These are phyloP conservation scores for Enteromius treurensis DNA, from an alignment of 2,797 vertebrate genomes.

Conservation along the genomic window DNA sequence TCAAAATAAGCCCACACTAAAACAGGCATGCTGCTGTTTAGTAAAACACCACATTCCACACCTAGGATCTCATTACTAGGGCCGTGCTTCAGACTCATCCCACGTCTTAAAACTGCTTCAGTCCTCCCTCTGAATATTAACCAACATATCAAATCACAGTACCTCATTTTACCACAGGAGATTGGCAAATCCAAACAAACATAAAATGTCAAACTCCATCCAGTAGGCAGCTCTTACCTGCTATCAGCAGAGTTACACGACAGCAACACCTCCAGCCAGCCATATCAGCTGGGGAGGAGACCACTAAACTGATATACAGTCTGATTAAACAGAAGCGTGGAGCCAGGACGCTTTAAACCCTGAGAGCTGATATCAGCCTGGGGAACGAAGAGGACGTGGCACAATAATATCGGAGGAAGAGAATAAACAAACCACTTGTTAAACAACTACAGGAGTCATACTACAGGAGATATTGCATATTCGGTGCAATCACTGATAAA, in stretches of 20 bases:
- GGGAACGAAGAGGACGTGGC: conserved; percentile 7
- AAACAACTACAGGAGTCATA: conserved; percentile 1
- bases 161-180: not conserved
- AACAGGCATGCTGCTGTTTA: conserved; percentile 47
- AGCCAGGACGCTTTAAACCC: conserved; percentile 49
- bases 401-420: not conserved
- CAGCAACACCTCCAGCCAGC: conserved; percentile 49
- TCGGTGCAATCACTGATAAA: not conserved
- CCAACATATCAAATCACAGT: conserved; percentile 22
- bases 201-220: not conserved
- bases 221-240: conserved; percentile 33
- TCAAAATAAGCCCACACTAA: conserved; percentile 57
- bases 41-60: conserved; percentile 56
- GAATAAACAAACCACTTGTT: not conserved
- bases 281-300: conserved; percentile 53
- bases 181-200: conserved; percentile 1
- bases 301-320: conserved; percentile 37
- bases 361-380: conserved; percentile 26
- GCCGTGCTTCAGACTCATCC: not conserved
- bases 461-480: not conserved
- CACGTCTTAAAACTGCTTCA: conserved; percentile 16
- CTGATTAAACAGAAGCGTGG: conserved; percentile 44
- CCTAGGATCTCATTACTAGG: conserved; percentile 45
- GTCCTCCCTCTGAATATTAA: not conserved
- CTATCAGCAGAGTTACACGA: conserved; percentile 31